Evolutionary conservation across 1,140 invertebrate genomes (phyloP), one percentile per base, ranked within the genome.

Genomic region (Leptopilina clavipes): DNA sequence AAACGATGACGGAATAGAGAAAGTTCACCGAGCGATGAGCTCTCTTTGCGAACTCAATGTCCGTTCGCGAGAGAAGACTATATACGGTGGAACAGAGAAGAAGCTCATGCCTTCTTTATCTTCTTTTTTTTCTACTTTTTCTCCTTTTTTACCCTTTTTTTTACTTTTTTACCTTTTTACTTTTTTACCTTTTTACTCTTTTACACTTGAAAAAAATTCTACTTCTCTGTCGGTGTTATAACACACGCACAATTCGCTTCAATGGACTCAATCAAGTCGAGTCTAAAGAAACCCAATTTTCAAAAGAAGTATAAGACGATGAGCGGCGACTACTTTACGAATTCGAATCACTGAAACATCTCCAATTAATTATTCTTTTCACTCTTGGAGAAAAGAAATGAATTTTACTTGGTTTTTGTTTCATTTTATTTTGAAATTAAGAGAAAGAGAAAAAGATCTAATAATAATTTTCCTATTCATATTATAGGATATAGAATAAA

Each of bases 1-100:
- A 65, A 65, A 65, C 25, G 19, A 65, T 37, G 59, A 65, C 14
- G 22, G 59, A 65, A 65, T 65, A 65, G 22, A 65, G 59, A 65
- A 65, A 65, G 59, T 65, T 59, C 18, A 59, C 9, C 37, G 7
- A 48, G 19, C 54, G 54, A 59, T 59, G 19, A 59, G 54, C 54
- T 59, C 54, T 59, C 54, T 59, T 22, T 31, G 22, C 22, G 59
- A 65, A 65, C 59, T 65, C 59, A 65, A 37, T 65, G 22, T 65
- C 59, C 59, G 59, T n/a, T 31, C 22, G 12, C 22, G 11, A 31
- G 37, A 40, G 37, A 40, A 40, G 37, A 40, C 37, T 40, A 40
- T 40, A 40, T 40, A 40, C 3, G 37, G 37, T n/a, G n/a, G n/a
- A 31, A 31, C 25, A 31, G 25, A 59, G 56, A 59, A 22, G 59